Evolutionary conservation across 2,888 invertebrate species (phyloP).

Genomic region (Lasioglossum leucozonium): DNA sequence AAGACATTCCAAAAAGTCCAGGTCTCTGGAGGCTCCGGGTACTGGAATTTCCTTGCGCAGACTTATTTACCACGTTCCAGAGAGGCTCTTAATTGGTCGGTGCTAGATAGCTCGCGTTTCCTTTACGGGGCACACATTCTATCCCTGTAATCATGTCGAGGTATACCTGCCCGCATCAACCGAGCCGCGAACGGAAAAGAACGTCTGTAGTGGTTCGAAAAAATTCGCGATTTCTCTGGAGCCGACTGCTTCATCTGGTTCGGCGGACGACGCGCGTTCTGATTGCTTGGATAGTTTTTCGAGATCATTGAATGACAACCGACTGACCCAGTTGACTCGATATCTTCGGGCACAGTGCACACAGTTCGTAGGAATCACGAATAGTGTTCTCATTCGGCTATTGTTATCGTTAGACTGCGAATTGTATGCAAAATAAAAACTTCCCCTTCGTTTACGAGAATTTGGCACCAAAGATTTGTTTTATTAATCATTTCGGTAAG

Average conservation of each 20-base stretch:
- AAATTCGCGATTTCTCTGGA: conserved; percentile 34
- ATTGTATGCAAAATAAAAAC: background rate
- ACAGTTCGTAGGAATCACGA: background rate
- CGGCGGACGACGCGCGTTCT: background rate
- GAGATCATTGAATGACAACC: background rate
- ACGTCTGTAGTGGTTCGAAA: conserved; percentile 4
- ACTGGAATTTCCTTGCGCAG: conserved; percentile 62
- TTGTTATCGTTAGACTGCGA: background rate
- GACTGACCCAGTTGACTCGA: background rate
- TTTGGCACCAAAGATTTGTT: too few relatives aligned
- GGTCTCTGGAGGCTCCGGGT: conserved; percentile 17
- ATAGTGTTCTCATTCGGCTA: background rate
- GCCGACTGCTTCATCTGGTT: background rate
- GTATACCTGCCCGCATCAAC: conserved; percentile 39
- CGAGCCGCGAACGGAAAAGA: conserved; percentile 18
- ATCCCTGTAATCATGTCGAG: conserved; percentile 51
- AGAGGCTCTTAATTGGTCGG: conserved; percentile 55
- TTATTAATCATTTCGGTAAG: too few relatives aligned
- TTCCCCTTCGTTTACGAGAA: too few relatives aligned
- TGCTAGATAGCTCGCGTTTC: conserved; percentile 53
- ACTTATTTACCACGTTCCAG: conserved; percentile 56
- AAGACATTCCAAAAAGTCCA: conserved; percentile 42
- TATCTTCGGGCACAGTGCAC: background rate
- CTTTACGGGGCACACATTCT: conserved; percentile 47
- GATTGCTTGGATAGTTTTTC: background rate